These are phyloP conservation scores for Tamandua tetradactyla DNA, from an alignment of 2,797 vertebrate species.

Conservation along the genomic window DNA sequence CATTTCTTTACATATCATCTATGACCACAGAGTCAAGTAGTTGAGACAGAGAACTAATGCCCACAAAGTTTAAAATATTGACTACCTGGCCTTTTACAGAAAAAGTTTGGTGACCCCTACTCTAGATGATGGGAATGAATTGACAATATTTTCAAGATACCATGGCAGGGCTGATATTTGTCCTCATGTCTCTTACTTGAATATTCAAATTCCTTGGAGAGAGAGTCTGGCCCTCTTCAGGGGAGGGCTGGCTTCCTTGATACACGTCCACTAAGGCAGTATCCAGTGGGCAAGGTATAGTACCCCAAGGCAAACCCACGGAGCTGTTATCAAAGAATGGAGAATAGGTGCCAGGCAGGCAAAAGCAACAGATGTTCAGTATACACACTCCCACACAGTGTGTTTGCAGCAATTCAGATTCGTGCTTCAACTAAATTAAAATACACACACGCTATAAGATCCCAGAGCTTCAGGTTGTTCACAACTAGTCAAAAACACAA, in stretches of 20 bases:
- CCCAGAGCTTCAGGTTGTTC: neutral
- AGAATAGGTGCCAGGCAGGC: neutral
- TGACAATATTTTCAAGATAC: neutral
- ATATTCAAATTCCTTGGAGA: neutral
- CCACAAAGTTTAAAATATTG: neutral
- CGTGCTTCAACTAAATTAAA: slow-evolving; percentile 33
- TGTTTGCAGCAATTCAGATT: neutral
- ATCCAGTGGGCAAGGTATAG: neutral
- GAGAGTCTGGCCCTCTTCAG: neutral
- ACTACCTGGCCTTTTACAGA: neutral
- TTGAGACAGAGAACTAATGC: neutral
- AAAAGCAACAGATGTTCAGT: neutral
- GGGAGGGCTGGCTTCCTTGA: neutral
- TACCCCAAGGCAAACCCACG: neutral
- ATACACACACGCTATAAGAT: neutral
- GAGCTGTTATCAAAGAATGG: neutral
- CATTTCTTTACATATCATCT: neutral
- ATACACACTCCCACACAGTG: slow-evolving; percentile 2
- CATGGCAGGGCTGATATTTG: neutral
- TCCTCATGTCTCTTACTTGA: neutral
- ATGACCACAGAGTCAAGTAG: neutral
- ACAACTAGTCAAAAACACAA: slow-evolving; percentile 14
- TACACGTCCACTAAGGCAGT: neutral
- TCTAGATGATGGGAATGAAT: neutral
- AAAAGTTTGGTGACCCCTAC: neutral